These are phyloP conservation scores for Ophiothrix spiculata DNA, from an alignment of 35 echinoderm and acorn worm genomes.

Conservation along the genomic window DNA sequence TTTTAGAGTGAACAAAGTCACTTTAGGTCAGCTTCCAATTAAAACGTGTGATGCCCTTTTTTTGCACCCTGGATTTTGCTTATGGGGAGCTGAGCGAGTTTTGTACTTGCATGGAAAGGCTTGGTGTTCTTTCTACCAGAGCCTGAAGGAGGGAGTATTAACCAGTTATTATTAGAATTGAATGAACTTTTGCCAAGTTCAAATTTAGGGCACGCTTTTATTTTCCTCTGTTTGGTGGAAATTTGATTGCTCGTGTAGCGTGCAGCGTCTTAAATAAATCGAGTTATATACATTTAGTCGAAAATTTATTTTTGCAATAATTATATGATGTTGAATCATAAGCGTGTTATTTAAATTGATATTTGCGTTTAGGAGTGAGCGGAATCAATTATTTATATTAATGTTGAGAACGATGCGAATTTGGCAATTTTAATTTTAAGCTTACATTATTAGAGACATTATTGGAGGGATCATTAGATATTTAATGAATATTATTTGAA, in stretches of 20 bases:
- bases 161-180: background rate
- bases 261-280: no score
- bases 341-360: no score
- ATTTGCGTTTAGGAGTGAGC: no score
- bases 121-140: background rate
- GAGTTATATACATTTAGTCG: no score
- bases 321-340: no score
- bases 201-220: background rate
- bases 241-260: background rate
- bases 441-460: no score
- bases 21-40: slow-evolving; percentile 1
- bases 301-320: no score
- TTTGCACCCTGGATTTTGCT: slow-evolving; percentile 8
- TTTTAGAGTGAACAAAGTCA: background rate
- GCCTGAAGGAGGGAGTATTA: background rate
- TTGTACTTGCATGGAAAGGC: background rate
- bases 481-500: no score
- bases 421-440: no score
- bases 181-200: background rate
- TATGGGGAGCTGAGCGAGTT: background rate
- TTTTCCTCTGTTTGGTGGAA: background rate
- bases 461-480: no score
- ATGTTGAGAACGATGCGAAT: no score
- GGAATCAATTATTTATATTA: no score
- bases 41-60: slow-evolving; percentile 7